phyloP scores from a whole-genome alignment of 2,113 vertebrate species.

The Neodontobutis hainanensis region DNA sequence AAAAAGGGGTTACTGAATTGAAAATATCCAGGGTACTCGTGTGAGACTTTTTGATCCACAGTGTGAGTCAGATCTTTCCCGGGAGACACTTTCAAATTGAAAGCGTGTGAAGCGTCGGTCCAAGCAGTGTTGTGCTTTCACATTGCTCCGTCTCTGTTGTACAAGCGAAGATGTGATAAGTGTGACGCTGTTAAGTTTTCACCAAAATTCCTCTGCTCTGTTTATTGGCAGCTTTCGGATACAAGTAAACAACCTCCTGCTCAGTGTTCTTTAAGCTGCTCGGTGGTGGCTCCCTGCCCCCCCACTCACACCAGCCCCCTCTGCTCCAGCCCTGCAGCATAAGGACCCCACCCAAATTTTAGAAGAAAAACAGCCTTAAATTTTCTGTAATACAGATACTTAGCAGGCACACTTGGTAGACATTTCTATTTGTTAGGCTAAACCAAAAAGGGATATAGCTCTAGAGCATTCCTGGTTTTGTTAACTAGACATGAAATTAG shows the following conservation, averaged over 20 bases:
- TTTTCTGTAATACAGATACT: background rate
- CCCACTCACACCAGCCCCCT: slow-evolving; percentile 35
- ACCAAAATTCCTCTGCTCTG: slow-evolving; percentile 46
- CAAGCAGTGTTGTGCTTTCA: slow-evolving; percentile 53
- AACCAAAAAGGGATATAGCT: no score
- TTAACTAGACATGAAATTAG: no score
- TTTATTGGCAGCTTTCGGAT: slow-evolving; percentile 30
- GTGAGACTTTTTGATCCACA: slow-evolving; percentile 49
- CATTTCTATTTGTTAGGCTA: background rate
- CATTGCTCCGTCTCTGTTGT: slow-evolving; percentile 38
- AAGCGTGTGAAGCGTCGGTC: slow-evolving; percentile 44
- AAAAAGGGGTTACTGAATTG: slow-evolving; percentile 48
- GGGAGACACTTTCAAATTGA: slow-evolving; percentile 48
- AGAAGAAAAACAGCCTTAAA: slow-evolving; percentile 24
- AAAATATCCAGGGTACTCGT: slow-evolving; percentile 41
- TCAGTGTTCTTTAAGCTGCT: slow-evolving; percentile 46
- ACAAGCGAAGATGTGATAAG: slow-evolving; percentile 47
- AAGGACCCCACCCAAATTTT: slow-evolving; percentile 67
- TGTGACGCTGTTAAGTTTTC: slow-evolving; percentile 54
- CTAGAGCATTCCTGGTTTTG: no score
- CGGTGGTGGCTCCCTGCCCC: slow-evolving; percentile 45
- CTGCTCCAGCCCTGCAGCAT: slow-evolving; percentile 45
- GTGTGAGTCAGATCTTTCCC: slow-evolving; percentile 58
- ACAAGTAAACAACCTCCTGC: slow-evolving; percentile 47
- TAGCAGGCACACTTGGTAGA: background rate